phyloP scores from a whole-genome alignment of 2,113 vertebrate genomes.

The Paedocypris sp. region DNA sequence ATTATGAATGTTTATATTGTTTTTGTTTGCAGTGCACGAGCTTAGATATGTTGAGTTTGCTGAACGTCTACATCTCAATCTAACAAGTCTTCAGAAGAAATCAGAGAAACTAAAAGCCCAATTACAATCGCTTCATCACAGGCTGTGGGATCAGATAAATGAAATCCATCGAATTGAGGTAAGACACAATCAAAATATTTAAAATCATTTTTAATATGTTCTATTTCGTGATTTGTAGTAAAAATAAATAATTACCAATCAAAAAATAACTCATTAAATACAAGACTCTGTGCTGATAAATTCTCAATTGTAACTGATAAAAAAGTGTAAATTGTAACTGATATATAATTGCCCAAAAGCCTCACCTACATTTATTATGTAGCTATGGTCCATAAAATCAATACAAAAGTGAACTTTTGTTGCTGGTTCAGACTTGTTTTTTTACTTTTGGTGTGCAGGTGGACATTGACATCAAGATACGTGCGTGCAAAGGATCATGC shows the following conservation, averaged over 20 bases:
- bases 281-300: too few species aligned
- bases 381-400: too few species aligned
- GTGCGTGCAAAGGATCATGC: constrained; percentile 57
- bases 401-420: constrained; percentile 22
- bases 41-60: constrained; percentile 35
- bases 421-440: constrained; percentile 23
- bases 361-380: too few species aligned
- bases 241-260: too few species aligned
- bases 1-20: neutral
- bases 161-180: constrained; percentile 52
- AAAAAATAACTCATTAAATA: too few species aligned
- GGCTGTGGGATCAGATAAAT: constrained; percentile 40
- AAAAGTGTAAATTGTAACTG: too few species aligned
- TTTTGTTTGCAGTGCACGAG: constrained; percentile 43
- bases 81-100: constrained; percentile 38
- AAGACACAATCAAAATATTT: neutral
- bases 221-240: too few species aligned
- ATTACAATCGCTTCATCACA: constrained; percentile 26
- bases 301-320: too few species aligned
- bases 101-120: constrained; percentile 28
- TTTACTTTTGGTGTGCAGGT: constrained; percentile 45
- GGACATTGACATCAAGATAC: constrained; percentile 57
- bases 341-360: too few species aligned
- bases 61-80: constrained; percentile 34
- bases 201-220: too few species aligned